Conservation (phyloP, 2,113 vertebrate species). For the Ancistrus triradiatus region DNA sequence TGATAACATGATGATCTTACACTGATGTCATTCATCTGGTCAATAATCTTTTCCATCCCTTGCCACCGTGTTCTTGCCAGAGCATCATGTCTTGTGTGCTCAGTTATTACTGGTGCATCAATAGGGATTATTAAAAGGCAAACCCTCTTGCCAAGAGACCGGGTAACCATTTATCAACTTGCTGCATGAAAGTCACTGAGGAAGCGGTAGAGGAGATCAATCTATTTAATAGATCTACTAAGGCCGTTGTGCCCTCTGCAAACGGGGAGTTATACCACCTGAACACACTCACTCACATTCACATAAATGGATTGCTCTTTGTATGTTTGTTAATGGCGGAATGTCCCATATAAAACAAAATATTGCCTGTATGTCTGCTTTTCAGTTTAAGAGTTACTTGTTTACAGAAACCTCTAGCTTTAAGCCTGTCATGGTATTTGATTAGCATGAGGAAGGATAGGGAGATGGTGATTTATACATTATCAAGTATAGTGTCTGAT, state of each 20-base stretch:
- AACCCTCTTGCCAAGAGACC: slow-evolving; percentile 7
- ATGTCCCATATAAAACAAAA: too few species aligned
- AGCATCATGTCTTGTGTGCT: slow-evolving; percentile 14
- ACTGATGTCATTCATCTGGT: neutral
- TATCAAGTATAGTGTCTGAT: too few species aligned
- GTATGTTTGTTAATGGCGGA: too few species aligned
- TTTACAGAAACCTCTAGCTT: too few species aligned
- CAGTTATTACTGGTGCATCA: slow-evolving; percentile 34
- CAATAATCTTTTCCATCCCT: slow-evolving; percentile 20
- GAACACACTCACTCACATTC: slow-evolving; percentile 11
- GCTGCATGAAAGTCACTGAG: slow-evolving; percentile 23
- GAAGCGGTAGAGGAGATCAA: slow-evolving; percentile 33
- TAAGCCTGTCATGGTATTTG: too few species aligned
- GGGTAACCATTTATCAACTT: slow-evolving; percentile 23
- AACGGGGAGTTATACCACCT: slow-evolving; percentile 6
- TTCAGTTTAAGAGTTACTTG: too few species aligned
- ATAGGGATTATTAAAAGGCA: slow-evolving; percentile 37
- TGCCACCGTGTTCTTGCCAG: slow-evolving; percentile 19
- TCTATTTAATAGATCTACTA: slow-evolving; percentile 42
- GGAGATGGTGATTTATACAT: too few species aligned
- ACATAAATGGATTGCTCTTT: too few species aligned
- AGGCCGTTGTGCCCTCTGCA: slow-evolving; percentile 32
- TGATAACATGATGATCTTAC: neutral
- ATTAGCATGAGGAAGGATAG: too few species aligned
- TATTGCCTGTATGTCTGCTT: too few species aligned